These are phyloP conservation scores for Cirrhinus mrigala DNA, from an alignment of 2,797 vertebrate genomes.

Conservation along the genomic window DNA sequence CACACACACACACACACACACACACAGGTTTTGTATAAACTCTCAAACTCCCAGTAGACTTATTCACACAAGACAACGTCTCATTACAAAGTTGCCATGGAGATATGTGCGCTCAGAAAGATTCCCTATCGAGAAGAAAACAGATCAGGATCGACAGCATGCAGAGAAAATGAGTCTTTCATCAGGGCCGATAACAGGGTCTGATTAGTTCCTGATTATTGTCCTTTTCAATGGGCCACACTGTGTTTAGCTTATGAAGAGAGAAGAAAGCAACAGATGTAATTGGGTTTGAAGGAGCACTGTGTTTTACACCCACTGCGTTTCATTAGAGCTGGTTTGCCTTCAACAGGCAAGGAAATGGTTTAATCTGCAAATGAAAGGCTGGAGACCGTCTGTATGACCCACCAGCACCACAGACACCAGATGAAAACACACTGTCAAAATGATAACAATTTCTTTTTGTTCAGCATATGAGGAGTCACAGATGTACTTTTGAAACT, in stretches of 20 bases:
- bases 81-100: constrained; percentile 53
- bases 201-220: constrained; percentile 12
- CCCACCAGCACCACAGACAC: not conserved
- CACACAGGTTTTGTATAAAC: not conserved
- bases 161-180: constrained; percentile 22
- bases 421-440: not conserved
- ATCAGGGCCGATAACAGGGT: not conserved
- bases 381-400: not conserved
- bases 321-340: not conserved
- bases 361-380: not conserved
- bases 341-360: not conserved
- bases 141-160: not conserved
- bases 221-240: not conserved
- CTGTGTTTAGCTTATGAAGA: not conserved
- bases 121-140: constrained; percentile 14
- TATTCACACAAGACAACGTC: constrained; percentile 9
- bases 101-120: constrained; percentile 34
- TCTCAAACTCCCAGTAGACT: not conserved
- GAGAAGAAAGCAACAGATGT: not conserved
- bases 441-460: not conserved
- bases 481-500: not conserved
- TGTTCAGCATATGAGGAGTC: not conserved
- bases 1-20: not conserved
- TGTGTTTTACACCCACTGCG: not conserved
- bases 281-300: not conserved